These are phyloP conservation scores for Omphaloscelis lunosa DNA, from an alignment of 2,888 invertebrate species.

Conservation along the genomic window DNA sequence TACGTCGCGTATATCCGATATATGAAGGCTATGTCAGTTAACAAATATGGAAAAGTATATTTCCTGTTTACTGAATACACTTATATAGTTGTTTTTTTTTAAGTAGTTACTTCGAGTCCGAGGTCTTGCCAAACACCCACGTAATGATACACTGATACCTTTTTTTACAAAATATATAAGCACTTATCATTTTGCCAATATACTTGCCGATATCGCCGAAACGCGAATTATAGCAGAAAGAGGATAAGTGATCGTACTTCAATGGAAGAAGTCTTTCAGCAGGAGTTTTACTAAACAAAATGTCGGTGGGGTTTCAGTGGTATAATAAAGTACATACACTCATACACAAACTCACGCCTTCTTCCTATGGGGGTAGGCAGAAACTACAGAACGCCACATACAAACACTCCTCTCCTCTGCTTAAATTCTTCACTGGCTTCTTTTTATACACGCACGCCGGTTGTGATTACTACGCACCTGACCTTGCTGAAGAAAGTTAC, in stretches of 20 bases:
- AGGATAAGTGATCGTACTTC: neutral
- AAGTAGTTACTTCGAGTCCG: neutral
- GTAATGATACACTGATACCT: neutral
- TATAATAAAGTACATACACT: no score
- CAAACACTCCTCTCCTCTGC: no score
- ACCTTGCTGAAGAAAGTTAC: no score
- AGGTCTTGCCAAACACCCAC: neutral
- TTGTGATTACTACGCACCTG: no score
- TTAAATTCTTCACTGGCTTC: no score
- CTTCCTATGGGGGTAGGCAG: no score
- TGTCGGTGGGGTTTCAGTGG: no score
- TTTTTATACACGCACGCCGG: no score
- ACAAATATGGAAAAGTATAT: conserved; percentile 5
- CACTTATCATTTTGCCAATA: neutral
- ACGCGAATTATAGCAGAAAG: neutral
- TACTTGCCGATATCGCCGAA: no score
- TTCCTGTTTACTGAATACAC: conserved; percentile 24
- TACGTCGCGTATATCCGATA: conserved; percentile 4
- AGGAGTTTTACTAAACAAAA: no score
- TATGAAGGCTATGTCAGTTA: conserved; percentile 44
- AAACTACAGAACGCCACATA: no score
- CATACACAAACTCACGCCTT: no score
- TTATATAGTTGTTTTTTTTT: neutral
- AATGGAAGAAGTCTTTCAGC: neutral
- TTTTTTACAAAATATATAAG: neutral